Evolutionary conservation across 2,888 invertebrate species (phyloP).

Genomic region (Prenolepis imparis): DNA sequence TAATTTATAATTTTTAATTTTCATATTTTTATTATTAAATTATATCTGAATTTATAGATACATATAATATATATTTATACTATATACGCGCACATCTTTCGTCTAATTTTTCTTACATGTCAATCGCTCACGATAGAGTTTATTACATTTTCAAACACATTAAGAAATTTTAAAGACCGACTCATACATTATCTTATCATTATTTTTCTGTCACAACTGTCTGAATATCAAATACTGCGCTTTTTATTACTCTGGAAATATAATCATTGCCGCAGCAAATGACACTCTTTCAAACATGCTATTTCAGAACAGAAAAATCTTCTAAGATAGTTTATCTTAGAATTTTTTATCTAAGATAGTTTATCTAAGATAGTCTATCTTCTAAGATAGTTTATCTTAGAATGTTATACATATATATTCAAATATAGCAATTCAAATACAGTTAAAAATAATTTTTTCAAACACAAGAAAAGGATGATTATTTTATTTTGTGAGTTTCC

Average conservation of each 20-base stretch:
- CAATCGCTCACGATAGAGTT: slow-evolving; percentile 7
- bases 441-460: too few relatives aligned
- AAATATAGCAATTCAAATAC: too few relatives aligned
- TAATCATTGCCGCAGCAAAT: slow-evolving; percentile 42
- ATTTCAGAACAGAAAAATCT: background rate
- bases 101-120: slow-evolving; percentile 29
- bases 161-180: slow-evolving; percentile 49
- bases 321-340: background rate
- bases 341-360: too few relatives aligned
- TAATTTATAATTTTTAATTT: background rate
- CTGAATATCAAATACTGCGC: slow-evolving; percentile 65
- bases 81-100: background rate
- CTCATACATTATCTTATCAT: slow-evolving; percentile 69
- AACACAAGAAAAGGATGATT: too few relatives aligned
- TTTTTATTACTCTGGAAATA: slow-evolving; percentile 44
- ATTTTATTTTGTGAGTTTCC: too few relatives aligned
- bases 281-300: background rate
- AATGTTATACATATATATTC: too few relatives aligned
- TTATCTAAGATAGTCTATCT: too few relatives aligned
- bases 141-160: slow-evolving; percentile 26
- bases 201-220: slow-evolving; percentile 65
- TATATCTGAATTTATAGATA: slow-evolving; percentile 26
- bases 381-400: too few relatives aligned
- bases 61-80: slow-evolving; percentile 50
- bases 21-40: background rate